Base-by-base conservation (phyloP, 2,797 vertebrate species). In the Chelon labrosus region DNA sequence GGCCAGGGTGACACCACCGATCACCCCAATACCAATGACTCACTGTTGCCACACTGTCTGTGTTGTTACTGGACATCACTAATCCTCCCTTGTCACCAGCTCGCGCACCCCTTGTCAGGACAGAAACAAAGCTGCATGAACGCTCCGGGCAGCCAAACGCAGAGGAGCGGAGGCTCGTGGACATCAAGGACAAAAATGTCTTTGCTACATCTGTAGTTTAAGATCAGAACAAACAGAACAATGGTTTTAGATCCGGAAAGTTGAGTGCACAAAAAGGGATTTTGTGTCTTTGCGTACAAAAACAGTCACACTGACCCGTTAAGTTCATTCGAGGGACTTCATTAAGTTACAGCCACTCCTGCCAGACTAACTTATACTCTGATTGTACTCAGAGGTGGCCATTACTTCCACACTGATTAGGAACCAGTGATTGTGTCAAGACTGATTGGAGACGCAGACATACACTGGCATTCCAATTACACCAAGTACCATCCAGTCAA, bases 341-440 rank as follows among this genome's bases (percentile, higher is more conserved):
- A 87, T 91, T 85, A 87, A 77, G 70, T 83, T 84, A 35, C 79
- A 87, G 69, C 76, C 70, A 67, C 83, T 79, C 65, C 72, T 85
- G 75, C 52, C 49, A 65, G 66, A 68, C 82, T 82, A 81, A 86
- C 77, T 70, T 80, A 77, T 73, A 58, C 78, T 37, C 78, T 90
- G 91, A 92, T 89, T 92, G 87, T 79, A 75, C 80, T 84, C 83
- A 27, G 65, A 82, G 83, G 87, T 77, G 73, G 84, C 74, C 89
- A 88, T 88, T 92, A 89, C 80, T 84, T 80, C 88, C 58, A 64
- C 75, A 69, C 88, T 90, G 92, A 93, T 93, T 92, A 88, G 86
- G 56, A 75, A 59, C 69, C 42, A 31, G 76, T 76, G 86, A 89
- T 86, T 88, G 86, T 87, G 73, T 83, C 77, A 49, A 72, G 65